Conservation (phyloP, 2,113 vertebrate species). For the Illadopsis cleaveri region DNA sequence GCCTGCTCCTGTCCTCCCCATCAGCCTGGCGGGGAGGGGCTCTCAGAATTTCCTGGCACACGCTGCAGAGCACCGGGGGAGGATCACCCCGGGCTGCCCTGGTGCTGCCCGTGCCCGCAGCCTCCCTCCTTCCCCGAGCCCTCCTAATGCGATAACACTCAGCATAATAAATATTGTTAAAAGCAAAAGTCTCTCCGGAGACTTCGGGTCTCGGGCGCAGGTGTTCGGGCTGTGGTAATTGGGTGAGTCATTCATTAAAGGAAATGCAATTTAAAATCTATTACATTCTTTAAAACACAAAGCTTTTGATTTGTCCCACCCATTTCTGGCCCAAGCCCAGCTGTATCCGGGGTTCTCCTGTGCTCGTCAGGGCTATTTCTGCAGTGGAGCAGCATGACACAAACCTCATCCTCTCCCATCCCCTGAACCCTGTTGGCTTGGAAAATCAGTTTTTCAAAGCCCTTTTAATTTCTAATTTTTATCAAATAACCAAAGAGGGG, state of each 20-base stretch:
- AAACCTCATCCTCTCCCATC: background rate
- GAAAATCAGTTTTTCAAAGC: background rate
- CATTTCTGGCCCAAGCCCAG: slow-evolving; percentile 24
- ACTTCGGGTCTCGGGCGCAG: slow-evolving; percentile 44
- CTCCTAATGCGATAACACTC: slow-evolving; percentile 39
- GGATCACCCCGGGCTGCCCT: background rate
- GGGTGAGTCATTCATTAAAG: slow-evolving; percentile 71
- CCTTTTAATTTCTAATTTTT: background rate
- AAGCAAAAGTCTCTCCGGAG: slow-evolving; percentile 66
- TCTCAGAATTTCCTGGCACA: background rate
- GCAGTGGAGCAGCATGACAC: background rate
- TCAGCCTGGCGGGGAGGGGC: background rate
- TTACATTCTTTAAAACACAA: slow-evolving; percentile 59
- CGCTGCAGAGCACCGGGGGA: fast-evolving
- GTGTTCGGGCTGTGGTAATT: slow-evolving; percentile 63
- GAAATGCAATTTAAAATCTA: slow-evolving; percentile 71
- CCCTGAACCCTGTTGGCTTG: background rate
- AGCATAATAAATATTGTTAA: slow-evolving; percentile 63
- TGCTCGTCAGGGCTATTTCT: background rate
- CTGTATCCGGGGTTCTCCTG: slow-evolving; percentile 2
- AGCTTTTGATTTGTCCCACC: slow-evolving; percentile 23
- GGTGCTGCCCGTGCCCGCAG: background rate
- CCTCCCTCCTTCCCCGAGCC: background rate
- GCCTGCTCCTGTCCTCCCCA: background rate
- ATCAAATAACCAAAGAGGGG: background rate